A percentile compares a stretch with the other conserved stretches of the same genome.
Evolutionary conservation across 2,113 vertebrate species (phyloP).

Genomic region (Suncus etruscus): DNA sequence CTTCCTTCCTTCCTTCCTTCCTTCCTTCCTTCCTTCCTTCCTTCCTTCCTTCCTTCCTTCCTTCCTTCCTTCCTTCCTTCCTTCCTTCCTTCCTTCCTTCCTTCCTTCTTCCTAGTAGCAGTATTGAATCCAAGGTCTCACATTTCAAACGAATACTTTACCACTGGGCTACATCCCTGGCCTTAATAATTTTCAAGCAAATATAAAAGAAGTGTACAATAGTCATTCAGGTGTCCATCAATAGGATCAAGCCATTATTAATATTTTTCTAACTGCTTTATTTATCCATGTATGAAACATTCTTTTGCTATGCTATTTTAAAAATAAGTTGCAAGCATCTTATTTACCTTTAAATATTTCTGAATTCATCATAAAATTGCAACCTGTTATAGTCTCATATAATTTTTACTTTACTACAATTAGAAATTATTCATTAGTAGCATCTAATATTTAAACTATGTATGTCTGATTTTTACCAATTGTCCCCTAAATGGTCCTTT

Average conservation of each 20-base stretch:
- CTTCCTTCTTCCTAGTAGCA: too few relatives aligned
- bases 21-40: too few relatives aligned
- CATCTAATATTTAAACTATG: conserved; percentile 14
- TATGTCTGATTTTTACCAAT: not conserved
- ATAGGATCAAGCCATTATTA: not conserved
- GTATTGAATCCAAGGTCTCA: too few relatives aligned
- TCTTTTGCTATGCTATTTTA: conserved; percentile 18
- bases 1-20: too few relatives aligned
- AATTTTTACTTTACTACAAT: conserved; percentile 31
- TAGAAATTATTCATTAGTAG: not conserved
- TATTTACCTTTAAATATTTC: conserved; percentile 47
- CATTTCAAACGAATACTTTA: too few relatives aligned
- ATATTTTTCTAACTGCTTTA: conserved; percentile 42
- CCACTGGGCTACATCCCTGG: too few relatives aligned
- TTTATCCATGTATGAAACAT: conserved; percentile 16
- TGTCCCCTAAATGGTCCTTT: not conserved
- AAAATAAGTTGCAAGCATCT: conserved; percentile 25
- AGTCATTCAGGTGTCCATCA: not conserved
- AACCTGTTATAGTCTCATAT: conserved; percentile 49
- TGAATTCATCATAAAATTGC: not conserved
- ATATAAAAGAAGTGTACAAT: conserved; percentile 26
- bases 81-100: too few relatives aligned
- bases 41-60: too few relatives aligned
- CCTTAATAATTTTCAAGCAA: conserved; percentile 26
- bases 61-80: too few relatives aligned